phyloP scores from a whole-genome alignment of 2,797 vertebrate genomes.

The Sternarchorhynchus goeldii region DNA sequence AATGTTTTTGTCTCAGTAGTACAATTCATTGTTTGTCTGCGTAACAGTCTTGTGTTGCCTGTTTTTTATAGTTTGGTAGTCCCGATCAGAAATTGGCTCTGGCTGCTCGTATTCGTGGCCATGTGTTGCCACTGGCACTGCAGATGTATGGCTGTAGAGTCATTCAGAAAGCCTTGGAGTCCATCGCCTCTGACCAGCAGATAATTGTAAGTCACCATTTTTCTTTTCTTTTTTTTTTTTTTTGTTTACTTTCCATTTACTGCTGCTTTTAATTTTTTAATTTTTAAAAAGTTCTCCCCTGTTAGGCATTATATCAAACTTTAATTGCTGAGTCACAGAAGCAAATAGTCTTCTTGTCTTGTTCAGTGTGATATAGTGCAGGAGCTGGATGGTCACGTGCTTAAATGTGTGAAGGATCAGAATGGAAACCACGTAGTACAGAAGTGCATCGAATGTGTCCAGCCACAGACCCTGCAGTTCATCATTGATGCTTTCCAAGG shows the following conservation, averaged over 20 bases:
- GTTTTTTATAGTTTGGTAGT: slow-evolving; percentile 92
- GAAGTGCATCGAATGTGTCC: slow-evolving; percentile 98
- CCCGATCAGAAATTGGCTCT: slow-evolving; percentile 97
- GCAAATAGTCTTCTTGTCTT: too few species aligned
- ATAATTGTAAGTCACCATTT: slow-evolving; percentile 91
- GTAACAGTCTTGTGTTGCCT: slow-evolving; percentile 50
- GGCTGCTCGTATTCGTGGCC: slow-evolving; percentile 96
- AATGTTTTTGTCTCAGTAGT: too few species aligned
- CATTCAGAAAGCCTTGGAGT: slow-evolving; percentile 99
- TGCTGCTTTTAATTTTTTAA: neutral
- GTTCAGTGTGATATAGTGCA: slow-evolving; percentile 97
- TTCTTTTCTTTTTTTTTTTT: too few species aligned
- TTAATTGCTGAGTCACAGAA: too few species aligned
- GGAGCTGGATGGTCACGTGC: slow-evolving; percentile 94
- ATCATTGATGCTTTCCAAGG: slow-evolving; percentile 99
- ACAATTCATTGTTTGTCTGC: slow-evolving; percentile 35
- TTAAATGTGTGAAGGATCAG: slow-evolving; percentile 99
- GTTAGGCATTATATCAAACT: too few species aligned
- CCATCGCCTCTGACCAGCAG: slow-evolving; percentile 98
- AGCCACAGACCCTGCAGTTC: slow-evolving; percentile 96
- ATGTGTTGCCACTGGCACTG: slow-evolving; percentile 94
- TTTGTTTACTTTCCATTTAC: too few species aligned
- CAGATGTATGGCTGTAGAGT: slow-evolving; percentile 99
- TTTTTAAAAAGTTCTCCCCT: too few species aligned
- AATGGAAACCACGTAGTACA: slow-evolving; percentile 99